These are phyloP conservation scores for Malaclemys terrapin DNA, from an alignment of 2,113 vertebrate genomes.

Conservation along the genomic window DNA sequence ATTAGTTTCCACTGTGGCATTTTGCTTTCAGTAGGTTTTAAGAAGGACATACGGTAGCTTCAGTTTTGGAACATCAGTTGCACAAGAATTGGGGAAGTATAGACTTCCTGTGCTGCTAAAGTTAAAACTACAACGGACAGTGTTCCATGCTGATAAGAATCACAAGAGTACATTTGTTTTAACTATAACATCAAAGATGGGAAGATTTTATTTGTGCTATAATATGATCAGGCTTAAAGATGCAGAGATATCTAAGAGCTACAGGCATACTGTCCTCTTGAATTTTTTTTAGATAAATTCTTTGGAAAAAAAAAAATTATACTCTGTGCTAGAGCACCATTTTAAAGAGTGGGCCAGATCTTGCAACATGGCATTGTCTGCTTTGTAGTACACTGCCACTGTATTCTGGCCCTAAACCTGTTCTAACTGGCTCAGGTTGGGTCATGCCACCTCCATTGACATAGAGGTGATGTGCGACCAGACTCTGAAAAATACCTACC, in stretches of 20 bases:
- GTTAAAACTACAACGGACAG: not conserved
- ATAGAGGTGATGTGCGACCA: not conserved
- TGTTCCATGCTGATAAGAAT: accelerated
- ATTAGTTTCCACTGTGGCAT: accelerated
- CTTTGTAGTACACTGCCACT: not conserved
- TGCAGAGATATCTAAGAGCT: not conserved
- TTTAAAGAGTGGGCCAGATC: accelerated
- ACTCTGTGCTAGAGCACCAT: accelerated
- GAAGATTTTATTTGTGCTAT: not conserved
- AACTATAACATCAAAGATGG: not conserved
- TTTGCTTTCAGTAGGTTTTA: not conserved
- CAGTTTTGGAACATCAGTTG: not conserved
- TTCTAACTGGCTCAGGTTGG: not conserved
- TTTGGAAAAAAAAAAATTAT: accelerated
- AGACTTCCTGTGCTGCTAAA: no score
- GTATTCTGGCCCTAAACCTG: not conserved
- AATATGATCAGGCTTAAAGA: not conserved
- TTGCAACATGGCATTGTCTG: accelerated
- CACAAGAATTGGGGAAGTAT: accelerated
- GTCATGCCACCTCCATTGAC: not conserved
- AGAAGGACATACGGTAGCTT: not conserved
- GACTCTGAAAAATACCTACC: not conserved
- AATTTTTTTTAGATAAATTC: accelerated
- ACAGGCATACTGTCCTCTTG: not conserved
- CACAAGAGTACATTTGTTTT: not conserved